These are phyloP conservation scores for Harpalus rubripes DNA, from an alignment of 2,888 invertebrate genomes.

Conservation along the genomic window DNA sequence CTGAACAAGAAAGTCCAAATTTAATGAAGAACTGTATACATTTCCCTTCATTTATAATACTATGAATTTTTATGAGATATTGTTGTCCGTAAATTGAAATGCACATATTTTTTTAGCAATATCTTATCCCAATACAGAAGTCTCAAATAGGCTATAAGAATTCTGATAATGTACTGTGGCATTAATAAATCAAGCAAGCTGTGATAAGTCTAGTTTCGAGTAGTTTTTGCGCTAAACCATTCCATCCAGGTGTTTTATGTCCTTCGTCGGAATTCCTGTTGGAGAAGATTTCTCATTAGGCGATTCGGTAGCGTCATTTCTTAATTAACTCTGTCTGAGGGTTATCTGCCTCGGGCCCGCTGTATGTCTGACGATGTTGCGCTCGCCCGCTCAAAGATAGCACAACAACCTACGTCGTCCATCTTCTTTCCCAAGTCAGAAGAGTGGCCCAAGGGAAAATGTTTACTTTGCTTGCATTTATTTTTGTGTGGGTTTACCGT, in stretches of 20 bases:
- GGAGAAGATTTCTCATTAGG: conserved; percentile 73
- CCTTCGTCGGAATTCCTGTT: conserved; percentile 45
- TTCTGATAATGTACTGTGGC: not conserved
- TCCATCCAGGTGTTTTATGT: conserved; percentile 67
- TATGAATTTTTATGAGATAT: too few species aligned
- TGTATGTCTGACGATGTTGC: conserved; percentile 70
- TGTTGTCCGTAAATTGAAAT: too few species aligned
- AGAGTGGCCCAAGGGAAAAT: conserved; percentile 15
- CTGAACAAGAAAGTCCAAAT: too few species aligned
- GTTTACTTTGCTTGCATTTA: conserved; percentile 20
- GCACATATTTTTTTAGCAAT: too few species aligned
- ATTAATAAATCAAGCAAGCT: conserved; percentile 33
- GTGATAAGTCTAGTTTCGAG: not conserved
- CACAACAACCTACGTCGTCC: conserved; percentile 7
- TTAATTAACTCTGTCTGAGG: conserved; percentile 77
- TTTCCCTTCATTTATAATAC: too few species aligned
- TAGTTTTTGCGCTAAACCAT: conserved; percentile 38
- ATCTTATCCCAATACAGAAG: not conserved
- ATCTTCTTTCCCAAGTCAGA: conserved; percentile 19
- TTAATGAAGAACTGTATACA: too few species aligned
- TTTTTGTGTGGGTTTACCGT: conserved; percentile 9
- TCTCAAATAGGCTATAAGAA: conserved; percentile 2
- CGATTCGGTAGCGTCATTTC: conserved; percentile 76
- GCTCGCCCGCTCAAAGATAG: conserved; percentile 21
- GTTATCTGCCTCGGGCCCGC: conserved; percentile 74